A percentile compares a stretch with the other conserved stretches of the same genome.
phyloP scores from a whole-genome alignment of 2,797 vertebrate genomes.

The Streptopelia turtur region DNA sequence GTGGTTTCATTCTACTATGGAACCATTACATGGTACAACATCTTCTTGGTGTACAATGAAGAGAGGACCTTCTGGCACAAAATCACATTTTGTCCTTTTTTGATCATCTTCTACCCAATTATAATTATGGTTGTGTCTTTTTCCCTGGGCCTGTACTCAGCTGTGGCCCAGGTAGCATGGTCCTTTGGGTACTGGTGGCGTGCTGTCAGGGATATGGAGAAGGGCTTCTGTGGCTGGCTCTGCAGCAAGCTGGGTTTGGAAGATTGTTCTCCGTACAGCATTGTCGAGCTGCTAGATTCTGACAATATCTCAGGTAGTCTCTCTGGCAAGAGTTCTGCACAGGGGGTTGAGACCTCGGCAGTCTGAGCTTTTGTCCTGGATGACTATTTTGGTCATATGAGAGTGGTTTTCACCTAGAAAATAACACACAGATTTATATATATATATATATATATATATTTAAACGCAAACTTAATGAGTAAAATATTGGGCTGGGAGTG shows the following conservation, averaged over 20 bases:
- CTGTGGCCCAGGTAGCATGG: constrained; percentile 95
- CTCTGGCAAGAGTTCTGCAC: constrained; percentile 85
- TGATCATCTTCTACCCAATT: constrained; percentile 96
- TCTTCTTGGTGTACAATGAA: constrained; percentile 98
- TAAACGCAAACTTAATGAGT: constrained; percentile 6
- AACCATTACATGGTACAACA: constrained; percentile 98
- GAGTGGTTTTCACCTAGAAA: constrained; percentile 17
- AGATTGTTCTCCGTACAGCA: constrained; percentile 96
- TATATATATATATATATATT: background rate
- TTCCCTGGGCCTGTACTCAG: constrained; percentile 90
- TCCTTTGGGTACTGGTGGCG: constrained; percentile 94
- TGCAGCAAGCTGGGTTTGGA: constrained; percentile 95
- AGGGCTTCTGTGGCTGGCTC: constrained; percentile 98
- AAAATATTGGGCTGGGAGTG: constrained; percentile 1
- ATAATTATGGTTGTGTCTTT: constrained; percentile 93
- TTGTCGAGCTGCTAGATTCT: constrained; percentile 95
- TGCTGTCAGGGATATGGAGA: constrained; percentile 93
- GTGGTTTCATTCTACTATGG: constrained; percentile 98
- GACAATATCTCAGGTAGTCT: constrained; percentile 91
- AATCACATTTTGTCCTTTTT: constrained; percentile 94
- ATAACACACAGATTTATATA: background rate
- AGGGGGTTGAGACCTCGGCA: constrained; percentile 89
- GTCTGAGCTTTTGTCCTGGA: constrained; percentile 80
- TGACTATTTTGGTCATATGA: background rate
- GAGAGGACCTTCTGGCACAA: constrained; percentile 99